Conservation (phyloP, 2,797 vertebrate species). For the Thamnophis elegans region DNA sequence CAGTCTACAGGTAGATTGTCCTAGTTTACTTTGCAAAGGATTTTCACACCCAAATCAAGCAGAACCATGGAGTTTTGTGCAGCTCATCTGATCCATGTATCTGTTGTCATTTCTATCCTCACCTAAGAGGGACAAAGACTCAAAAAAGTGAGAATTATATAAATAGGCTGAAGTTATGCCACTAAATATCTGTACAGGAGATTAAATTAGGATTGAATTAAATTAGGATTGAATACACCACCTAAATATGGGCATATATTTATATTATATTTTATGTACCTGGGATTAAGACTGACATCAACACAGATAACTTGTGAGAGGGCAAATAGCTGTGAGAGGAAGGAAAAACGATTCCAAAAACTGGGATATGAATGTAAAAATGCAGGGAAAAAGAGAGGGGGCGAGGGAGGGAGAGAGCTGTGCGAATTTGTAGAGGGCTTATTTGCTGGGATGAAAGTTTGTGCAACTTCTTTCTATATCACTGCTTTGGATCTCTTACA, state of each 20-base stretch:
- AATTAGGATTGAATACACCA: too few species aligned
- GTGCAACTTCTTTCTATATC: neutral
- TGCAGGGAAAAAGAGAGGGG: neutral
- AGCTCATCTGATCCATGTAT: neutral
- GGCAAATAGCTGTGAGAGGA: neutral
- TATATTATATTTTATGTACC: neutral
- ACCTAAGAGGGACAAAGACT: neutral
- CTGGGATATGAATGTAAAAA: neutral
- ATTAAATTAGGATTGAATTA: neutral
- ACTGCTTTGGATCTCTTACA: too few species aligned
- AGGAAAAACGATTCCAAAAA: neutral
- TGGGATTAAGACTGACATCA: neutral
- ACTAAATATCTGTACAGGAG: neutral
- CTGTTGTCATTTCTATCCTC: neutral
- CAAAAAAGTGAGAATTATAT: neutral
- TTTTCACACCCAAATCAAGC: neutral
- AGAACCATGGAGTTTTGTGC: neutral
- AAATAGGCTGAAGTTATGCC: neutral
- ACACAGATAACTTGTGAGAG: neutral
- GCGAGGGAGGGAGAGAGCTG: neutral
- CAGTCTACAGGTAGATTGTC: neutral
- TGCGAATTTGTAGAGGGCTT: neutral
- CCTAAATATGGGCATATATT: neutral
- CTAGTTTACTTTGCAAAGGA: rapidly evolving
- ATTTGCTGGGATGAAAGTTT: neutral